Percentiles rank a stretch among this genome's conserved stretches.
Conservation (phyloP, 1,140 invertebrate genomes). For the Diprion similis region DNA sequence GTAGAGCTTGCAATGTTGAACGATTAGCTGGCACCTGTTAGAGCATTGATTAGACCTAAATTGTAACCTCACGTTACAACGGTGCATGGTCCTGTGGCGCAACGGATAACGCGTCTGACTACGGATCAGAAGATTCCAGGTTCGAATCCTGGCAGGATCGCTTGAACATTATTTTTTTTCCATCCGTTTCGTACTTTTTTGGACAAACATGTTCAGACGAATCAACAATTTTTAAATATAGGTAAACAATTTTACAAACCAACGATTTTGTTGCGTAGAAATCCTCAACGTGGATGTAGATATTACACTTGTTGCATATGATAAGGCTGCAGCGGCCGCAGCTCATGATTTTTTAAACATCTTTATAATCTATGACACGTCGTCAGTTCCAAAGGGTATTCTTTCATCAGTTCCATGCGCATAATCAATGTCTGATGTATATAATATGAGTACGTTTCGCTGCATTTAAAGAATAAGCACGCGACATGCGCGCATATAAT, state of each 20-base stretch:
- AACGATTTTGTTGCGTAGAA: neutral
- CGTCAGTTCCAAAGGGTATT: no score
- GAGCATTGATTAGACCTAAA: no score
- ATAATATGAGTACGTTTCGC: neutral
- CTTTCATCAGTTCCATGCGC: no score
- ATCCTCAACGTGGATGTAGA: neutral
- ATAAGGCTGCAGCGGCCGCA: no score
- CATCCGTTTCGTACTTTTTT: conserved; percentile 5
- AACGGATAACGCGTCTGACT: conserved; percentile 93
- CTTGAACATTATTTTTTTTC: conserved; percentile 47
- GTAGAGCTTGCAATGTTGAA: no score
- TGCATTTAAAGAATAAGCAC: neutral
- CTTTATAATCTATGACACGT: no score
- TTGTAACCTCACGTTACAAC: no score
- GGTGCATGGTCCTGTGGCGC: conserved; percentile 79
- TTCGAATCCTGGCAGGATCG: conserved; percentile 89
- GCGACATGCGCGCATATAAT: conserved; percentile 12
- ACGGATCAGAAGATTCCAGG: conserved; percentile 90
- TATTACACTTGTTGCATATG: no score
- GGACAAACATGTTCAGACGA: neutral
- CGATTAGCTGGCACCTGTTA: no score
- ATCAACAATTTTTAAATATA: neutral
- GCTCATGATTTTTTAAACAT: no score
- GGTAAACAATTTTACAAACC: neutral
- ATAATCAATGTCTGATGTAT: no score